phyloP scores from a whole-genome alignment of 1,140 invertebrate genomes.

The Drosophila sturtevanti region DNA sequence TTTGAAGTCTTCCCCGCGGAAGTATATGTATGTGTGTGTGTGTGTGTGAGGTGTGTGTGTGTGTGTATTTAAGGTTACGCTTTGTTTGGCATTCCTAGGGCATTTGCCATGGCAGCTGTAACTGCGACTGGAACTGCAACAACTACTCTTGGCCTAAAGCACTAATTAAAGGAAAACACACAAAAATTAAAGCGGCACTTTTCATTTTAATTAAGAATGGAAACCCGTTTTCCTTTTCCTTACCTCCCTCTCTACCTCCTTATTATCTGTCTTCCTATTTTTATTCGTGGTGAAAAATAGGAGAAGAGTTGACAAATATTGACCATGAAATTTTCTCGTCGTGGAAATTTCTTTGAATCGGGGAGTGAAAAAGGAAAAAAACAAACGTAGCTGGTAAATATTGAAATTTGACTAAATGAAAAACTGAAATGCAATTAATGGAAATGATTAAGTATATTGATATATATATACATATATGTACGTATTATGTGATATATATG shows the following conservation, averaged over 20 bases:
- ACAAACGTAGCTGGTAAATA: background rate
- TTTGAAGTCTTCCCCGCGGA: no score
- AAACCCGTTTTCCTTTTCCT: background rate
- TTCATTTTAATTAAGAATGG: constrained; percentile 13
- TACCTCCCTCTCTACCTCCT: background rate
- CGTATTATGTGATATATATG: no score
- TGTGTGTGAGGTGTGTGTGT: background rate
- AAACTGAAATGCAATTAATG: background rate
- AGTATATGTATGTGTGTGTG: no score
- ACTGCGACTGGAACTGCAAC: background rate
- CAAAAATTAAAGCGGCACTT: background rate
- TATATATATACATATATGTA: background rate
- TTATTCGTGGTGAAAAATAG: background rate
- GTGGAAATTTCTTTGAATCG: no score
- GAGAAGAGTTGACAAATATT: background rate
- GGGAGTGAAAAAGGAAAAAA: background rate
- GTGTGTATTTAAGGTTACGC: background rate
- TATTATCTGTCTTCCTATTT: background rate
- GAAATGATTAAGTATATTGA: no score
- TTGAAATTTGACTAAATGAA: background rate
- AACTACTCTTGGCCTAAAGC: background rate
- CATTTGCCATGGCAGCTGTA: background rate
- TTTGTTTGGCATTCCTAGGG: background rate
- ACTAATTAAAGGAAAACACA: background rate
- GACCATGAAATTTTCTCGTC: background rate